phyloP scores from a whole-genome alignment of 2,888 invertebrate species.

The Drosophila greeni region DNA sequence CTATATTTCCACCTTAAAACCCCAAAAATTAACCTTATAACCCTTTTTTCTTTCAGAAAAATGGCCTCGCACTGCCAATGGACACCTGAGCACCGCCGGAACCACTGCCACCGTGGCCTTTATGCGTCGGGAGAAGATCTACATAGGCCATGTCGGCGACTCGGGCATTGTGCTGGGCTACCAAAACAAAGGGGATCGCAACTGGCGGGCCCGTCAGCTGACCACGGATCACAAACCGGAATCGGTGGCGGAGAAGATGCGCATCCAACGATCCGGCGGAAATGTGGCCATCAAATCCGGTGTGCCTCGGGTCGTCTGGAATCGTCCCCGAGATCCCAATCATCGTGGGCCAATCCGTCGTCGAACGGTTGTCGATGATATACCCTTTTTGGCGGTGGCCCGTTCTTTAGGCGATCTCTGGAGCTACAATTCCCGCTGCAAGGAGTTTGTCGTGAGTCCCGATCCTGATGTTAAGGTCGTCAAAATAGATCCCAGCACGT shows the following conservation, averaged over 20 bases:
- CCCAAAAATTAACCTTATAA: neutral
- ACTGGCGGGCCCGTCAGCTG: conserved; percentile 89
- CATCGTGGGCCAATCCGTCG: conserved; percentile 88
- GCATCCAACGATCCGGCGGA: conserved; percentile 90
- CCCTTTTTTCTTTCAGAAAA: conserved; percentile 82
- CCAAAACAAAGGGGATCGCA: conserved; percentile 84
- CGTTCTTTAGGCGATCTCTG: conserved; percentile 97
- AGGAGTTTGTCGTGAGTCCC: conserved; percentile 98
- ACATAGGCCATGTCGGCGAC: conserved; percentile 99
- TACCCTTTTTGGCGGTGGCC: conserved; percentile 97
- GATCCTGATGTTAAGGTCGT: conserved; percentile 96
- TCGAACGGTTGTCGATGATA: conserved; percentile 94
- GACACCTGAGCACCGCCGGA: conserved; percentile 96
- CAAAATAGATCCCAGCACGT: conserved; percentile 87
- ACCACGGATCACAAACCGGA: conserved; percentile 98
- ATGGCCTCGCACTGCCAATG: conserved; percentile 98
- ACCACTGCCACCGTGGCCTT: conserved; percentile 98
- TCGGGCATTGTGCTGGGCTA: conserved; percentile 95
- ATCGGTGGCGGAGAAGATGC: conserved; percentile 87
- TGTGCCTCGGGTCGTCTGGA: conserved; percentile 98
- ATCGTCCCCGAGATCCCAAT: conserved; percentile 88
- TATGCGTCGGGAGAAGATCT: conserved; percentile 94
- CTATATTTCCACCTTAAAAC: neutral
- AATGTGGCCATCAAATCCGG: conserved; percentile 89
- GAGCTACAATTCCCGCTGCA: conserved; percentile 95